Percentiles rank a stretch among this genome's conserved stretches.
phyloP scores from a whole-genome alignment of 2,888 invertebrate genomes.

The Aricia artaxerxes region DNA sequence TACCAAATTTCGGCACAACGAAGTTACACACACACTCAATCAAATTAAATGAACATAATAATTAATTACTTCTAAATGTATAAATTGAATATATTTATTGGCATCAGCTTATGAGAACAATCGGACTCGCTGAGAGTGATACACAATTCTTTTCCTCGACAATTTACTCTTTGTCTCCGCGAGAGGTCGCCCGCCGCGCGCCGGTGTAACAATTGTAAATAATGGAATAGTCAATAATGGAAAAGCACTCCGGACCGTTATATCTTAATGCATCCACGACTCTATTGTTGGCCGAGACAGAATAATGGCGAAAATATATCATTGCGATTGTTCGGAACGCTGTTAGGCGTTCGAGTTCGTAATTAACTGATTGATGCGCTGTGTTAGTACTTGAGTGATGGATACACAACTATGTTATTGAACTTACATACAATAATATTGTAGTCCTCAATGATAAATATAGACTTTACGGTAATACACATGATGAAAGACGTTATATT shows the following conservation, averaged over 20 bases:
- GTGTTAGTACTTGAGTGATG: background rate
- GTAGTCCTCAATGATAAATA: no score
- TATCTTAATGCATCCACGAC: conserved; percentile 18
- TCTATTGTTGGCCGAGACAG: background rate
- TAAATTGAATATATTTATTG: background rate
- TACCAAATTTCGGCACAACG: no score
- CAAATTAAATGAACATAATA: no score
- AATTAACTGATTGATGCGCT: conserved; percentile 3
- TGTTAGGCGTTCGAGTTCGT: background rate
- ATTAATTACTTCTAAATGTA: no score
- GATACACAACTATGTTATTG: background rate
- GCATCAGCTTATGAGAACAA: background rate
- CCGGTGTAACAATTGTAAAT: conserved; percentile 23
- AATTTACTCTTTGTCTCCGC: conserved; percentile 22
- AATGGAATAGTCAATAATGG: conserved; percentile 27
- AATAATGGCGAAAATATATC: conserved; percentile 14
- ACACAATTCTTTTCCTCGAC: conserved; percentile 8
- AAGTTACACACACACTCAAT: no score
- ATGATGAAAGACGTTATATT: no score
- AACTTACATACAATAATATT: background rate
- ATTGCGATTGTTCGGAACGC: background rate
- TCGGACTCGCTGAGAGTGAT: background rate
- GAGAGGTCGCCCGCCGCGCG: background rate
- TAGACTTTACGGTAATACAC: no score
- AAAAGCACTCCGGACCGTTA: conserved; percentile 9